Evolutionary conservation across 2,888 invertebrate species (phyloP).

Genomic region (Tetramorium bicarinatum): DNA sequence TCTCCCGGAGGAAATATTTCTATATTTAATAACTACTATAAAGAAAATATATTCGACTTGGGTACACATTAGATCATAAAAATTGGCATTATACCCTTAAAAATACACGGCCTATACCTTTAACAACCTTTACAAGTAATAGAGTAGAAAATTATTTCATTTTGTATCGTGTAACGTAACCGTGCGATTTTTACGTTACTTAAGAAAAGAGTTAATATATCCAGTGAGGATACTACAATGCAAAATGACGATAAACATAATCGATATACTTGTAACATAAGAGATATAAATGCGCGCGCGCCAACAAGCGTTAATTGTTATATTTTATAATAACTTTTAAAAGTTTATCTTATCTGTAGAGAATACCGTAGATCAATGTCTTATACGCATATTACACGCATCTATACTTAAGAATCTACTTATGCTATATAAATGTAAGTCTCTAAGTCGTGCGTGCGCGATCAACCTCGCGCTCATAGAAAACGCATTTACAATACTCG

Average conservation of each 20-base stretch:
- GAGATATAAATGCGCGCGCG: slow-evolving; percentile 41
- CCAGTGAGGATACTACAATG: slow-evolving; percentile 21
- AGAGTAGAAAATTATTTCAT: slow-evolving; percentile 3
- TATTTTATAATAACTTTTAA: slow-evolving; percentile 57
- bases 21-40: slow-evolving; percentile 21
- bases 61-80: slow-evolving; percentile 22
- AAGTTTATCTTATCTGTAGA: slow-evolving; percentile 37
- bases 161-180: slow-evolving; percentile 16
- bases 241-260: slow-evolving; percentile 36
- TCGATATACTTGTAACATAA: slow-evolving; percentile 43
- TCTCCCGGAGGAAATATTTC: slow-evolving; percentile 14
- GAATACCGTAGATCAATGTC: slow-evolving; percentile 37
- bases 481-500: slow-evolving; percentile 48
- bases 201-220: slow-evolving; percentile 30
- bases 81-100: slow-evolving; percentile 22
- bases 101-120: slow-evolving; percentile 60
- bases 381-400: slow-evolving; percentile 34
- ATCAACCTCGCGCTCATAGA: slow-evolving; percentile 5
- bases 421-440: slow-evolving; percentile 32
- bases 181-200: slow-evolving; percentile 26
- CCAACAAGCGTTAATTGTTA: slow-evolving; percentile 50
- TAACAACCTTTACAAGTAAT: slow-evolving; percentile 28
- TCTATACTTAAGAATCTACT: slow-evolving; percentile 30
- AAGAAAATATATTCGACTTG: slow-evolving; percentile 27
- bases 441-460: slow-evolving; percentile 12